A percentile compares a stretch with the other conserved stretches of the same genome.
Conservation (phyloP, 2,113 vertebrate species). For the Ivindomyrus marchei region DNA sequence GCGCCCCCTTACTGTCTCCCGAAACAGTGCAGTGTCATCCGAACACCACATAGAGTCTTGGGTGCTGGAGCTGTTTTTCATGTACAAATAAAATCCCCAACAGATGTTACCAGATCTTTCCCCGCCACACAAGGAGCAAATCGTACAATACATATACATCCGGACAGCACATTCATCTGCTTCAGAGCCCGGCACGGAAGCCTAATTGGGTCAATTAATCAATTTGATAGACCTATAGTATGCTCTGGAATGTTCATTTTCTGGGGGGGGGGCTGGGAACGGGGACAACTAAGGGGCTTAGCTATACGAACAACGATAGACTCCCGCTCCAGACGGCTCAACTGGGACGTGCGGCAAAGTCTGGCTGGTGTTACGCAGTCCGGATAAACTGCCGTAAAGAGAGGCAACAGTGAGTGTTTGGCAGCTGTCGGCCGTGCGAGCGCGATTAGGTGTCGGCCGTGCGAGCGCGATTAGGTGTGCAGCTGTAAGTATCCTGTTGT, state of each 20-base stretch:
- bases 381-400: neutral
- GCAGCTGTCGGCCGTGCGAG: neutral
- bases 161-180: neutral
- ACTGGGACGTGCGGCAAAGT: neutral
- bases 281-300: neutral
- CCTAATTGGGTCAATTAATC: slow-evolving; percentile 13
- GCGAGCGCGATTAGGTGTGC: neutral
- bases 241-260: neutral
- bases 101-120: neutral
- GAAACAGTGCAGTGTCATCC: neutral
- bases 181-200: neutral
- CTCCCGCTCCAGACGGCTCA: neutral
- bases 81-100: neutral
- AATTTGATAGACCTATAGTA: slow-evolving; percentile 13
- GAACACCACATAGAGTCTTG: neutral
- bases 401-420: neutral
- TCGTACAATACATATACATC: neutral
- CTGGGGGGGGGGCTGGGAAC: neutral
- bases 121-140: neutral
- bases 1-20: neutral
- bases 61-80: neutral
- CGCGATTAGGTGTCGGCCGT: neutral
- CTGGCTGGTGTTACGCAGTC: neutral
- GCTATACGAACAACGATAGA: neutral
- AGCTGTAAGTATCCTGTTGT: neutral